Conservation (phyloP, 2,888 invertebrate species). For the Atethmia centrago region DNA sequence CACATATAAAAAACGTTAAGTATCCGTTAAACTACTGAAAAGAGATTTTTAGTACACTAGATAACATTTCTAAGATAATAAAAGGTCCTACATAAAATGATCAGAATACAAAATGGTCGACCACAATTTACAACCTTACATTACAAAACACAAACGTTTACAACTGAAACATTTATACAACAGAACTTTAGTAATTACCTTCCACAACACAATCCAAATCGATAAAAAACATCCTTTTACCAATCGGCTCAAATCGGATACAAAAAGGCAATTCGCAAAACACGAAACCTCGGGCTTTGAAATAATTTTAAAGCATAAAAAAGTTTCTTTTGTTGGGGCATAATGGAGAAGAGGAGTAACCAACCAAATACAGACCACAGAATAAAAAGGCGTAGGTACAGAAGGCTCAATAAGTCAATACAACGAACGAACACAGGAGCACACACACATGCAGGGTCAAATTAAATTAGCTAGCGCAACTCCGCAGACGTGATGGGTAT, state of each 20-base stretch:
- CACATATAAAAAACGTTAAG: background rate
- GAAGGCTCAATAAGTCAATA: conserved; percentile 9
- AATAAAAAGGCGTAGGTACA: background rate
- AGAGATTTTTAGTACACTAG: background rate
- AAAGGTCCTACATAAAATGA: background rate
- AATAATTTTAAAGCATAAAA: conserved; percentile 45
- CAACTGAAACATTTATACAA: conserved; percentile 5
- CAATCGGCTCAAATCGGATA: conserved; percentile 45
- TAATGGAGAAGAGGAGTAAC: conserved; percentile 36
- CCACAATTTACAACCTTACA: background rate
- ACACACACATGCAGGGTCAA: background rate
- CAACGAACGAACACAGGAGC: background rate
- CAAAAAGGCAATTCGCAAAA: conserved; percentile 49
- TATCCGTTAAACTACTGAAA: background rate
- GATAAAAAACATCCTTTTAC: conserved; percentile 40
- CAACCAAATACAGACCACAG: conserved; percentile 24
- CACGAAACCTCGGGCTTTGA: conserved; percentile 45
- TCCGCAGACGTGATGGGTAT: background rate
- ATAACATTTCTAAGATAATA: background rate
- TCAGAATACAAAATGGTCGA: background rate
- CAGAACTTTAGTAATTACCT: conserved; percentile 41
- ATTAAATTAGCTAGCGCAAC: background rate
- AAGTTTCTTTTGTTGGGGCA: conserved; percentile 52
- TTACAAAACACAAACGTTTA: conserved; percentile 14
- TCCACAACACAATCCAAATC: conserved; percentile 25